These are phyloP conservation scores for Acanthosepion esculentum DNA, from an alignment of 2,888 invertebrate species.

Conservation along the genomic window DNA sequence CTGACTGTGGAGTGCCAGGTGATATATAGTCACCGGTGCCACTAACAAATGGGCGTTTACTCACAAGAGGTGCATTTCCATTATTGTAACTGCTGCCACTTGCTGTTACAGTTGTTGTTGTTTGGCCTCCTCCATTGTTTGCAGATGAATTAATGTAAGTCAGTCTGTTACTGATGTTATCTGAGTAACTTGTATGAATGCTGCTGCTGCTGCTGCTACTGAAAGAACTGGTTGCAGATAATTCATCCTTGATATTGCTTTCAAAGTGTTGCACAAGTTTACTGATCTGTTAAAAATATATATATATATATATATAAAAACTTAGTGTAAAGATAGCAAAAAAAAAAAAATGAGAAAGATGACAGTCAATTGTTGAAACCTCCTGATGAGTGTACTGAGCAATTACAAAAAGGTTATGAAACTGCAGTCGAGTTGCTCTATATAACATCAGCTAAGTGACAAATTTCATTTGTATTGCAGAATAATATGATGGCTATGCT, in stretches of 20 bases:
- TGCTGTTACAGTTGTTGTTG: neutral
- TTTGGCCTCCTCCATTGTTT: neutral
- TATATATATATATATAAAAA: neutral
- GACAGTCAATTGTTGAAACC: too few relatives aligned
- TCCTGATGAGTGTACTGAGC: too few relatives aligned
- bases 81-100: neutral
- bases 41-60: constrained; percentile 39
- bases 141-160: neutral
- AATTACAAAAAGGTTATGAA: too few relatives aligned
- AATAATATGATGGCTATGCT: too few relatives aligned
- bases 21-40: constrained; percentile 52
- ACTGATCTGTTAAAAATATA: constrained; percentile 33
- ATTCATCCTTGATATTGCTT: constrained; percentile 38
- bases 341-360: too few relatives aligned
- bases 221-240: neutral
- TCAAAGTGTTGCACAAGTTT: constrained; percentile 44
- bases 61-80: neutral
- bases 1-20: constrained; percentile 61
- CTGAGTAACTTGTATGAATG: neutral
- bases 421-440: too few relatives aligned
- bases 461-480: too few relatives aligned
- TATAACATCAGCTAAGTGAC: too few relatives aligned
- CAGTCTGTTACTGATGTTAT: neutral
- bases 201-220: constrained; percentile 14
- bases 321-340: neutral